A percentile compares a stretch with the other conserved stretches of the same genome.
Conservation (phyloP, 2,113 vertebrate species). For the Hipposideros armiger region DNA sequence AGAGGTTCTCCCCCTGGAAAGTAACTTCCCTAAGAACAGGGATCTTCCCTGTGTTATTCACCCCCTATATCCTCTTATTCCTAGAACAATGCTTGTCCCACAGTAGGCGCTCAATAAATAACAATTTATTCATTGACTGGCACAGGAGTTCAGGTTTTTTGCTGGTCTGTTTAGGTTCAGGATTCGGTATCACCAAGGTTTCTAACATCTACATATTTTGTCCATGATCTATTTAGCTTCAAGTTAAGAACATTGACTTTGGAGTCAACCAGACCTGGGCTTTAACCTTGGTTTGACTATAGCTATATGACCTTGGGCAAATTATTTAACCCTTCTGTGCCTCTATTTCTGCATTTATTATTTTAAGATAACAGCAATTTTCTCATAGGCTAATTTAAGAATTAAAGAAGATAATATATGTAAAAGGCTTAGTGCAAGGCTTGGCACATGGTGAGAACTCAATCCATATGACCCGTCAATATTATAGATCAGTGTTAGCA, state of each 20-base stretch:
- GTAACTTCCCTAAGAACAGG: background rate
- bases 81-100: background rate
- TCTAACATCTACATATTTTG: background rate
- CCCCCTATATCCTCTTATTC: background rate
- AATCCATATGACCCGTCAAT: background rate
- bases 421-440: background rate
- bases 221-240: background rate
- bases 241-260: background rate
- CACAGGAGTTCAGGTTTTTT: background rate
- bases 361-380: constrained; percentile 20
- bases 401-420: background rate
- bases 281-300: constrained; percentile 32
- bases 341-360: constrained; percentile 3
- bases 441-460: background rate
- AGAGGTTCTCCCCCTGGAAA: background rate
- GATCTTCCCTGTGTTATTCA: background rate
- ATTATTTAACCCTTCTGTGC: background rate
- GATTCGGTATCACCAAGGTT: background rate
- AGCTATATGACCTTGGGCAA: background rate
- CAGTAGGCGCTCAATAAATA: background rate
- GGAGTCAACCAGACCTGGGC: background rate
- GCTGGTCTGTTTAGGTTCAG: background rate
- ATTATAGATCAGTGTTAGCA: background rate
- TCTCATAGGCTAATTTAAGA: constrained; percentile 26
- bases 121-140: background rate